Evolutionary conservation across 1,140 invertebrate genomes (phyloP).

Genomic region (Paramacrobiotus metropolitanus): DNA sequence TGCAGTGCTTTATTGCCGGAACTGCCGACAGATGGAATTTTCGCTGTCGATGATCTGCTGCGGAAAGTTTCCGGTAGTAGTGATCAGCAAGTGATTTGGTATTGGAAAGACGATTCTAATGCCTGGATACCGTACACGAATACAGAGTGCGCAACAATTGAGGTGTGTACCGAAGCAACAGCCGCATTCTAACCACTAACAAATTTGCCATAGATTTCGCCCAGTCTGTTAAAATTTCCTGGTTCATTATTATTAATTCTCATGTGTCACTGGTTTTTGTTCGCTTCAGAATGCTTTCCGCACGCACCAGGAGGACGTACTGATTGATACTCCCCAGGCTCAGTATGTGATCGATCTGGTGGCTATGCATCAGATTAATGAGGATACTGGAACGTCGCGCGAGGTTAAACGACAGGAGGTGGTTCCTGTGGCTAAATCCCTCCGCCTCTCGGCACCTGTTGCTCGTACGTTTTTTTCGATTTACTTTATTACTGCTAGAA

Average conservation of each 20-base stretch:
- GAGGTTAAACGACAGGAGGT: constrained; percentile 46
- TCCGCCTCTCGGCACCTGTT: too few relatives aligned
- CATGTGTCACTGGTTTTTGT: neutral
- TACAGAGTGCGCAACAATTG: constrained; percentile 52
- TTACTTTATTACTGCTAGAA: too few relatives aligned
- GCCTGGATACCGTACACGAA: constrained; percentile 44
- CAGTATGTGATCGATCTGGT: constrained; percentile 77
- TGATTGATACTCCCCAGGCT: constrained; percentile 1
- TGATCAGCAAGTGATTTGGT: constrained; percentile 59
- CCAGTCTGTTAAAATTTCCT: too few relatives aligned
- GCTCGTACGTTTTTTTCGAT: too few relatives aligned
- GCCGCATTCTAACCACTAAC: too few relatives aligned
- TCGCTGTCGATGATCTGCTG: constrained; percentile 63
- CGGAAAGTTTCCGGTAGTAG: constrained; percentile 37
- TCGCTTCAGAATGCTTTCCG: neutral
- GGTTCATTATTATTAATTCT: neutral
- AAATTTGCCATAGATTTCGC: too few relatives aligned
- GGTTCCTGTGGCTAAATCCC: too few relatives aligned
- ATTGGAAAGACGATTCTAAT: constrained; percentile 68
- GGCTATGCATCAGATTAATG: constrained; percentile 92
- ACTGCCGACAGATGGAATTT: constrained; percentile 74
- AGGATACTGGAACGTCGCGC: constrained; percentile 75
- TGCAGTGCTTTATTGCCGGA: constrained; percentile 68
- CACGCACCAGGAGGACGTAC: neutral
- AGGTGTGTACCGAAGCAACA: constrained; percentile 29